Percentiles rank a stretch among this genome's conserved stretches.
phyloP scores from a whole-genome alignment of 2,797 vertebrate species.

The Loriculus beryllinus region DNA sequence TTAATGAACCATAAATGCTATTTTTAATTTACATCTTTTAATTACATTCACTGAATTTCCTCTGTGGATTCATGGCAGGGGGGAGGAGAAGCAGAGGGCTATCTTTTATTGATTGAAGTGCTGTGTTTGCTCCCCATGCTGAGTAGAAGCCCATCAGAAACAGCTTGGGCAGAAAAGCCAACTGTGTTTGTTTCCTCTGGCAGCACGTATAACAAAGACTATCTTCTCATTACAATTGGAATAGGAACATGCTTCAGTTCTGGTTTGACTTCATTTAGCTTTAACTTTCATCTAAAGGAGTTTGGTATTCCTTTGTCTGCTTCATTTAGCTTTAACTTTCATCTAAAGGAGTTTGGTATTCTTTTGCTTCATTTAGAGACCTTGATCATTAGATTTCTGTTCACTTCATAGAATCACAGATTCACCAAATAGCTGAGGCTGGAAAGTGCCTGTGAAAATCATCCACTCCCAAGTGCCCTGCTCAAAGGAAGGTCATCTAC shows the following conservation, averaged over 20 bases:
- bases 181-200: background rate
- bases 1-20: constrained; percentile 13
- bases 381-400: background rate
- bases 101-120: background rate
- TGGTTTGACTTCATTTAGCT: background rate
- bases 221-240: background rate
- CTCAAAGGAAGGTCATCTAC: background rate
- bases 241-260: background rate
- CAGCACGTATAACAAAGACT: background rate
- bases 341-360: background rate
- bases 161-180: background rate
- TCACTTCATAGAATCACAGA: background rate
- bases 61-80: background rate
- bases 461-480: background rate
- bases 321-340: background rate
- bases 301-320: background rate
- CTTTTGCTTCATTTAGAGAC: background rate
- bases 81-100: background rate
- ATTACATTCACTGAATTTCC: background rate
- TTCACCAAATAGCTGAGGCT: background rate
- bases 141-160: background rate
- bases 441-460: background rate
- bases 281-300: background rate
- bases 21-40: constrained; percentile 28
- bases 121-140: background rate